Conservation (phyloP, 2,888 invertebrate species). For the Sycophila texana region DNA sequence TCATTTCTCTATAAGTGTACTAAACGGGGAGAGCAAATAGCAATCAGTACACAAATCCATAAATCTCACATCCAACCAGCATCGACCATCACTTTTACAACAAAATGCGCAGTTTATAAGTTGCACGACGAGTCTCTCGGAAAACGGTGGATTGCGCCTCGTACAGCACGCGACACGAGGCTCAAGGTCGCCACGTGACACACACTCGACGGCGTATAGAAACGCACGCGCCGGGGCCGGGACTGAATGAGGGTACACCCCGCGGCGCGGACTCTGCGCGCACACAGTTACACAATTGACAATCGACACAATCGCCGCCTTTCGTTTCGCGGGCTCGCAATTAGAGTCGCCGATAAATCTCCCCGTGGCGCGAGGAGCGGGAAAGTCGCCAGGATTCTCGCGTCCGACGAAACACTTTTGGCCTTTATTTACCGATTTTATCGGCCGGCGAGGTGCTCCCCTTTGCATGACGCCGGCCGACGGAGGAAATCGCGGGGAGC, state of each 20-base stretch:
- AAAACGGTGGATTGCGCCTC: too few relatives aligned
- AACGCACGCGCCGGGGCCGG: background rate
- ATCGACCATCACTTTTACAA: too few relatives aligned
- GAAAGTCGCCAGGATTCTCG: background rate
- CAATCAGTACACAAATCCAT: too few relatives aligned
- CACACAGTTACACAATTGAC: constrained; percentile 60
- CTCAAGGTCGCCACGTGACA: constrained; percentile 59
- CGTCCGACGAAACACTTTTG: constrained; percentile 3
- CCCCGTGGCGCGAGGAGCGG: background rate
- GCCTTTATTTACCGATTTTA: constrained; percentile 35
- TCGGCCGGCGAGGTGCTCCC: background rate
- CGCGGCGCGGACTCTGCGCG: background rate
- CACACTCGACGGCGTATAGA: constrained; percentile 8
- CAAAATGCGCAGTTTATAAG: too few relatives aligned
- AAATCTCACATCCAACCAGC: too few relatives aligned
- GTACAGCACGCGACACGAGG: constrained; percentile 25
- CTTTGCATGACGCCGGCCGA: too few relatives aligned
- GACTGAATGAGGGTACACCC: background rate
- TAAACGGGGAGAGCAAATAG: too few relatives aligned
- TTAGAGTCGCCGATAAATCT: constrained; percentile 37
- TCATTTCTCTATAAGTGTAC: too few relatives aligned
- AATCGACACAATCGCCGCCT: constrained; percentile 51
- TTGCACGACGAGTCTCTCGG: too few relatives aligned
- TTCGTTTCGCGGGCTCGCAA: background rate
- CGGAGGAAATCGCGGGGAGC: background rate